Evolutionary conservation across 2,797 vertebrate genomes (phyloP).

Genomic region (Peromyscus aztecus): DNA sequence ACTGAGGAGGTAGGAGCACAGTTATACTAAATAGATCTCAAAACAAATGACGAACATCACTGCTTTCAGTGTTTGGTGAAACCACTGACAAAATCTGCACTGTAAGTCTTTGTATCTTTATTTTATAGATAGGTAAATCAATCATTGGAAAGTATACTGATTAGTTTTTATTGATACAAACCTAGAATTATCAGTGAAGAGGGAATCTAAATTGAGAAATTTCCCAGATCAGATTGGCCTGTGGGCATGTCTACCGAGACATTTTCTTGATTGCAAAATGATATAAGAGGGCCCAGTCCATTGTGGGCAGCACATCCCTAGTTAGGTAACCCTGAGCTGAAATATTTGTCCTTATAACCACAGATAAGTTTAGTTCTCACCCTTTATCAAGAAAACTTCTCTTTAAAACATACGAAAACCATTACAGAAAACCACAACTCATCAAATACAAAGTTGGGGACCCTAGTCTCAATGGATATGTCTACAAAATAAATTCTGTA

Average conservation of each 20-base stretch:
- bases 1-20: background rate
- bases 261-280: background rate
- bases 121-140: slow-evolving; percentile 16
- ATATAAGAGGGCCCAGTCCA: no score
- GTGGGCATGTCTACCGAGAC: background rate
- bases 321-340: background rate
- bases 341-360: background rate
- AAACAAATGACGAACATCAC: slow-evolving; percentile 34
- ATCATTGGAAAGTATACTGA: slow-evolving; percentile 11
- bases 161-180: background rate
- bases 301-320: no score
- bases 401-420: background rate
- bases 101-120: background rate
- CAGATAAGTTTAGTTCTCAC: background rate
- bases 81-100: background rate
- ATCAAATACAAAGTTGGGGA: background rate
- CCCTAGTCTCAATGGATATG: background rate
- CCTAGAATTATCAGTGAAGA: background rate
- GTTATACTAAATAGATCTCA: background rate
- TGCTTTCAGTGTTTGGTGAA: background rate
- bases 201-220: background rate
- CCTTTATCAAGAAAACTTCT: background rate
- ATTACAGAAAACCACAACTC: background rate
- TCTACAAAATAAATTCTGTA: background rate
- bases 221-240: background rate